Conservation (phyloP, 2,888 invertebrate species). For the Drosophila birchii region DNA sequence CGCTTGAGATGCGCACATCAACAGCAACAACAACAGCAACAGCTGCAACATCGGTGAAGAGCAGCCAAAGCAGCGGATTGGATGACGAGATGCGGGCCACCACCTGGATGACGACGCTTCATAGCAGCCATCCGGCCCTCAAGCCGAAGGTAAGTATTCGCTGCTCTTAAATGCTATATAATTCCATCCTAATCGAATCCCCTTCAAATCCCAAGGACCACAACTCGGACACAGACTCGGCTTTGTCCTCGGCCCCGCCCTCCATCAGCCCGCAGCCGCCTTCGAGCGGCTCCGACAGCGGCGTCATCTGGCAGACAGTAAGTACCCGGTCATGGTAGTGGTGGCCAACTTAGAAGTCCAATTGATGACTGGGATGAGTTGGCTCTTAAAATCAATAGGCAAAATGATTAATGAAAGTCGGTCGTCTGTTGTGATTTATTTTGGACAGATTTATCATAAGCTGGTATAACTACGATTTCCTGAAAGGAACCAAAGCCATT, state of each 20-base stretch:
- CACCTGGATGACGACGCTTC: conserved; percentile 67
- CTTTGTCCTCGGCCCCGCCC: conserved; percentile 89
- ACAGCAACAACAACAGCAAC: conserved; percentile 25
- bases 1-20: conserved; percentile 73
- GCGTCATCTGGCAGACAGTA: conserved; percentile 85
- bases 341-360: background rate
- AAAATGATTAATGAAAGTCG: conserved; percentile 7
- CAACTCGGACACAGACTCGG: conserved; percentile 88
- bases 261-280: conserved; percentile 89
- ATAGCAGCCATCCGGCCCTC: conserved; percentile 49
- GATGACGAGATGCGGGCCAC: conserved; percentile 42
- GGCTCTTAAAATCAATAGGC: conserved; percentile 15
- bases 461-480: background rate
- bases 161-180: background rate
- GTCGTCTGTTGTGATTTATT: conserved; percentile 3
- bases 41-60: conserved; percentile 19
- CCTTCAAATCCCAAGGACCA: conserved; percentile 61
- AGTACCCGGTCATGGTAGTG: conserved; percentile 25
- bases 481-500: background rate
- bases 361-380: conserved; percentile 13
- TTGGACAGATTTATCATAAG: conserved; percentile 1
- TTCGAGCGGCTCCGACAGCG: conserved; percentile 81
- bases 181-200: background rate
- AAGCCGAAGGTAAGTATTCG: conserved; percentile 74
- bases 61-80: conserved; percentile 29